Percentiles rank a stretch among this genome's conserved stretches.
Conservation (phyloP, 1,140 invertebrate genomes). For the Drosophila parvula region DNA sequence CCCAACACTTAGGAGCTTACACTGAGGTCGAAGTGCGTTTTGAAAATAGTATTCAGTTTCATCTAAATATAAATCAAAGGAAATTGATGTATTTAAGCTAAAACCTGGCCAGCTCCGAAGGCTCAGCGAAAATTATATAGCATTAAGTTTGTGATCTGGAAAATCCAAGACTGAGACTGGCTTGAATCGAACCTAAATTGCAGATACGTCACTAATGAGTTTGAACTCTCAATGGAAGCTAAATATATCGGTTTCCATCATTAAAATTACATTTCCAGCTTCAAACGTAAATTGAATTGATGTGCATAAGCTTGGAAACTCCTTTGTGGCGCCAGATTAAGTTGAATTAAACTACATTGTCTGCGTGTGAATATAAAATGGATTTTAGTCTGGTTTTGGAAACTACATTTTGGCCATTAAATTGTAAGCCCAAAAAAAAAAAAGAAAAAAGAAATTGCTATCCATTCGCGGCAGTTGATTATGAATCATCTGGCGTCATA, state of each 20-base stretch:
- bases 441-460: no score
- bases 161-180: background rate
- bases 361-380: background rate
- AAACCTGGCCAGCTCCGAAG: background rate
- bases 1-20: background rate
- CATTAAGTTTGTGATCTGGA: background rate
- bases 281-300: background rate
- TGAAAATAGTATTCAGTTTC: background rate
- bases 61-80: background rate
- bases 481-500: slow-evolving; percentile 36
- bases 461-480: slow-evolving; percentile 4
- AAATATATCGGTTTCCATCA: background rate
- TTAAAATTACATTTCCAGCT: background rate
- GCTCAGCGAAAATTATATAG: background rate
- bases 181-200: background rate
- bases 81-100: background rate
- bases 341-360: background rate
- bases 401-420: no score
- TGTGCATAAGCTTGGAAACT: background rate
- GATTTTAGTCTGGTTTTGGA: no score
- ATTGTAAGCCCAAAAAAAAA: no score
- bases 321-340: background rate
- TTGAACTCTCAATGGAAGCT: background rate
- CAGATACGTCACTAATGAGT: background rate
- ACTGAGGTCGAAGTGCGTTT: background rate